A percentile compares a stretch with the other conserved stretches of the same genome.
Evolutionary conservation across 2,113 vertebrate genomes (phyloP).

Genomic region (Gambusia affinis): DNA sequence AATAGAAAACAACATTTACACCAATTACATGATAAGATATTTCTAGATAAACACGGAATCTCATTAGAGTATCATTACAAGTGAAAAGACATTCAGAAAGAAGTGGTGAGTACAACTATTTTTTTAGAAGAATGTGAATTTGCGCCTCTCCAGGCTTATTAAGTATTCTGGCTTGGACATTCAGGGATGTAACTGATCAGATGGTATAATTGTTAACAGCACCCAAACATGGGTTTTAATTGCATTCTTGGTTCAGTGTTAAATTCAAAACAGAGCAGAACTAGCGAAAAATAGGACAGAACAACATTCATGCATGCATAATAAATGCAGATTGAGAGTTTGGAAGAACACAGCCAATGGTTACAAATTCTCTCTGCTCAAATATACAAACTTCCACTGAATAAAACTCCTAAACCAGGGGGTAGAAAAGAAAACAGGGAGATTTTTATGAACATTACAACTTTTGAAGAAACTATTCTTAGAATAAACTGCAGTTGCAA

Average conservation of each 20-base stretch:
- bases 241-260: constrained; percentile 25
- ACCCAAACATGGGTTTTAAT: constrained; percentile 42
- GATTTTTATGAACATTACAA: constrained; percentile 19
- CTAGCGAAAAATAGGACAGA: constrained; percentile 34
- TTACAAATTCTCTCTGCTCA: constrained; percentile 55
- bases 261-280: constrained; percentile 39
- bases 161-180: constrained; percentile 16
- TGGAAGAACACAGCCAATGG: constrained; percentile 24
- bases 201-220: constrained; percentile 42
- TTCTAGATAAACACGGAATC: not conserved
- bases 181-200: constrained; percentile 24
- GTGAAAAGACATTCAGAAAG: not conserved
- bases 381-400: constrained; percentile 40
- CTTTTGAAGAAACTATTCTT: constrained; percentile 30
- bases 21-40: not conserved
- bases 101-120: constrained; percentile 2
- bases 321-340: constrained; percentile 40
- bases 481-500: not conserved
- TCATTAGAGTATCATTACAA: constrained; percentile 1
- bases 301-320: constrained; percentile 51
- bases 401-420: constrained; percentile 27
- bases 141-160: constrained; percentile 9
- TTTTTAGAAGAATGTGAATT: not conserved
- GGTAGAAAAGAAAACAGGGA: constrained; percentile 9
- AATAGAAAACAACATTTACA: constrained; percentile 8